Evolutionary conservation across 2,888 invertebrate genomes (phyloP), one percentile per base, ranked within the genome.

Genomic region (Andrena minutula): DNA sequence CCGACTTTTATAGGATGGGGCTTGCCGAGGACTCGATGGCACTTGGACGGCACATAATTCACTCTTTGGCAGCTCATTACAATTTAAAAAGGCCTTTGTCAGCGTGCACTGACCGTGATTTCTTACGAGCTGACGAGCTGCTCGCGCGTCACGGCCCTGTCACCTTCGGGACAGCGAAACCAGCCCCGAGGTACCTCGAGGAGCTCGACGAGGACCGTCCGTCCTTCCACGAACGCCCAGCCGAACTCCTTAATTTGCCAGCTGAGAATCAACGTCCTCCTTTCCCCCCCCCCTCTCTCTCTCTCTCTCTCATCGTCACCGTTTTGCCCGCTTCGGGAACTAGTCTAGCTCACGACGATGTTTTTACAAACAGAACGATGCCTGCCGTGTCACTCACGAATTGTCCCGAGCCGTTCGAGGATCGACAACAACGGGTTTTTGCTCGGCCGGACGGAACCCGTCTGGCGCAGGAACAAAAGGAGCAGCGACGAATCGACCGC

Each of bases 1-100:
- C 85, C 82, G 89, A 87, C 83, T 88, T 90, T 88, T 89, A 88
- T 86, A 85, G 83, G 86, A 90, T 85, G 87, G 84, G 87, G 86
- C 88, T 89, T 85, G 87, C 79, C 82, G 88, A 89, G 87, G 89
- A 90, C 90, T 86, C 91, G 92, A 92, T 92, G 92, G 91, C 92
- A 93, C 92, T 93, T 90, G 93, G 91, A 89, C 92, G 91, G 91
- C 87, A 90, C 93, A 94, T 94, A 93, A 94, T 92, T 94, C 93
- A 94, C 92, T 91, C 92, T 94, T 94, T 94, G 94, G 92, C 94
- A 94, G 93, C 92, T 93, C 93, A 93, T 94, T 94, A 94, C 93
- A 94, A 93, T 94, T 93, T 93, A 92, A 93, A 93, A 93, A 92
- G 93, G 89, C 90, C 91, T 90, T 91, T 91, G 90, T 89, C 90